Evolutionary conservation across 2,888 invertebrate species (phyloP).

Genomic region (Drosophila paramelanica): DNA sequence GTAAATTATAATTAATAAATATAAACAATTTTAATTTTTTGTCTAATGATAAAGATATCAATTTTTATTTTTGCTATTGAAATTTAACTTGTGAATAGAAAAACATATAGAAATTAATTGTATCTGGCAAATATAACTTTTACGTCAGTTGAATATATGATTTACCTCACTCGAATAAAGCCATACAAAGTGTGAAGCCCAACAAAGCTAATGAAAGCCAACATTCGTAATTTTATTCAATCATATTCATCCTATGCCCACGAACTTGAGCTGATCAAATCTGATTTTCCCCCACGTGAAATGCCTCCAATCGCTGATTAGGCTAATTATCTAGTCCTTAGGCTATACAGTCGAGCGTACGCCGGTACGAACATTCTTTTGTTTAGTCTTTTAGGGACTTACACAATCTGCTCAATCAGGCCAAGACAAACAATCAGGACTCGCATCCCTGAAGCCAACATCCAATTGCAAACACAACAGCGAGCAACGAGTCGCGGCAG

Average conservation of each 20-base stretch:
- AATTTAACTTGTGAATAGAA: too few relatives aligned
- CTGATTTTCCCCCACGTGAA: neutral
- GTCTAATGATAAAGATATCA: too few relatives aligned
- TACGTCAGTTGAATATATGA: neutral
- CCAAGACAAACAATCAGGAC: conserved; percentile 65
- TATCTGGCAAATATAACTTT: neutral
- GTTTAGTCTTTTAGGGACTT: conserved; percentile 12
- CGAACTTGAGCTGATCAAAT: conserved; percentile 10
- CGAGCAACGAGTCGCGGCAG: conserved; percentile 5
- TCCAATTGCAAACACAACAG: conserved; percentile 28
- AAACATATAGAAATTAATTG: too few relatives aligned
- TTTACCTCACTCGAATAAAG: neutral
- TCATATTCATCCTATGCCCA: conserved; percentile 1
- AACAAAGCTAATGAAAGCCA: conserved; percentile 6
- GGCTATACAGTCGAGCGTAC: conserved; percentile 22
- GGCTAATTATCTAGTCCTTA: conserved; percentile 32
- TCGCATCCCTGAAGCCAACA: conserved; percentile 48
- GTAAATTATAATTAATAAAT: too few relatives aligned
- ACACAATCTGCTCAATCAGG: conserved; percentile 62
- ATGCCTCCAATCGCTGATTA: conserved; percentile 32
- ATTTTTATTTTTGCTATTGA: too few relatives aligned
- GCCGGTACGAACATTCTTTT: conserved; percentile 1
- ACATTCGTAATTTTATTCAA: conserved; percentile 13
- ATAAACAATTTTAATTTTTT: too few relatives aligned
- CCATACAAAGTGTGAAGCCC: neutral